Percentiles rank a stretch among this genome's conserved stretches.
Evolutionary conservation across 2,888 invertebrate genomes (phyloP).

Genomic region (Epistrophe eligans): DNA sequence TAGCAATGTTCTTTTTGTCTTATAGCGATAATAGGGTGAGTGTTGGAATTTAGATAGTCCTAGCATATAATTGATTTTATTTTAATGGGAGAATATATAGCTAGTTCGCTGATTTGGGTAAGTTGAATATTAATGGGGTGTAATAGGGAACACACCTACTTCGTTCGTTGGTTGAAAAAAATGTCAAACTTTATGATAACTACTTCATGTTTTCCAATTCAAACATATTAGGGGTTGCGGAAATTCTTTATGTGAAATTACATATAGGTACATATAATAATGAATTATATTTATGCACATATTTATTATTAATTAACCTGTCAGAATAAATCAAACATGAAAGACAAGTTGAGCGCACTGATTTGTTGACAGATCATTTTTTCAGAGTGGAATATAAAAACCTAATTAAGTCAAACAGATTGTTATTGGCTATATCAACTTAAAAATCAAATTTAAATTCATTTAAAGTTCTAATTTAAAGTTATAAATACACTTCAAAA

Average conservation of each 20-base stretch:
- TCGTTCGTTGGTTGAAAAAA: background rate
- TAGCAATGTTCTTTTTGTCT: conserved; percentile 59
- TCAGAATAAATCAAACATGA: conserved; percentile 28
- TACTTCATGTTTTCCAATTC: conserved; percentile 46
- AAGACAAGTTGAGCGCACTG: background rate
- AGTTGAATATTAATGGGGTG: conserved; percentile 44
- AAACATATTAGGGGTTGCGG: conserved; percentile 37
- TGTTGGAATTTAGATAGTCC: conserved; percentile 73
- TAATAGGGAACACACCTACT: conserved; percentile 56
- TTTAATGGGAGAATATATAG: conserved; percentile 5
- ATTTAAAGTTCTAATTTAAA: too few relatives aligned
- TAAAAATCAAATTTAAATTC: background rate
- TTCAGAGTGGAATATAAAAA: background rate
- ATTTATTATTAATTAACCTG: conserved; percentile 42
- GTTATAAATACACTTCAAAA: too few relatives aligned
- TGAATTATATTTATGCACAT: conserved; percentile 40
- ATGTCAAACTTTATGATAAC: conserved; percentile 48
- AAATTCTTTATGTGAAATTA: conserved; percentile 46
- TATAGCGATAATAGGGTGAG: conserved; percentile 29
- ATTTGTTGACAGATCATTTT: conserved; percentile 30
- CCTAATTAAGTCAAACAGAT: background rate
- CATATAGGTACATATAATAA: too few relatives aligned
- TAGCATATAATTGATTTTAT: conserved; percentile 55
- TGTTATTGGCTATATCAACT: background rate
- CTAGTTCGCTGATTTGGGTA: conserved; percentile 41